Evolutionary conservation across 1,140 invertebrate genomes (phyloP).

Genomic region (Drosophila dunni): DNA sequence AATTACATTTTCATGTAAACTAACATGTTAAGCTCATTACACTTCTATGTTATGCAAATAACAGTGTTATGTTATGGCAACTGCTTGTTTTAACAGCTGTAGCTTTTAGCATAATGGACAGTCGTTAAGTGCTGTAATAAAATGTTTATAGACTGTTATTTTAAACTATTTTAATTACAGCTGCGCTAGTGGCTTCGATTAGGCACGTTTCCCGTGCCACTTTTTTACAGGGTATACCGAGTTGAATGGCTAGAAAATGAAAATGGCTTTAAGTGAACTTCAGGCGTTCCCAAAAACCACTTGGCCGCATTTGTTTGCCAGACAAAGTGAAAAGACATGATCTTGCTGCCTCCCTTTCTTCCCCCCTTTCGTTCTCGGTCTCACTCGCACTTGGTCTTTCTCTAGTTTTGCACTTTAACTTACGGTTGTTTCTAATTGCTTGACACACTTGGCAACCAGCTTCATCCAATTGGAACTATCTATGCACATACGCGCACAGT

Average conservation of each 20-base stretch:
- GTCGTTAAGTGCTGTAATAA: not conserved
- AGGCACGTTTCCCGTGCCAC: not conserved
- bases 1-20: not conserved
- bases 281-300: constrained; percentile 28
- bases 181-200: not conserved
- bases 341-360: constrained; percentile 3
- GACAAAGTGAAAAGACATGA: constrained; percentile 64
- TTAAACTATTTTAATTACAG: not conserved
- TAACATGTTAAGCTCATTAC: constrained; percentile 1
- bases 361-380: constrained; percentile 4
- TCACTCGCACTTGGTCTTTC: constrained; percentile 14
- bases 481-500: constrained; percentile 19
- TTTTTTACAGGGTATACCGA: constrained; percentile 5
- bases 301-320: constrained; percentile 36
- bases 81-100: not conserved
- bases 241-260: constrained; percentile 11
- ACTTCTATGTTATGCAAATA: constrained; percentile 2
- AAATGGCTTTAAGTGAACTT: constrained; percentile 13
- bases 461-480: constrained; percentile 56
- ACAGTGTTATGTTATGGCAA: not conserved
- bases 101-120: not conserved
- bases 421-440: constrained; percentile 71
- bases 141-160: not conserved
- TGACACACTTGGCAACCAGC: constrained; percentile 63
- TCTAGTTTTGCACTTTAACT: constrained; percentile 56